A percentile compares a stretch with the other conserved stretches of the same genome.
Conservation (phyloP, 2,888 invertebrate species). For the Spodoptera littoralis region DNA sequence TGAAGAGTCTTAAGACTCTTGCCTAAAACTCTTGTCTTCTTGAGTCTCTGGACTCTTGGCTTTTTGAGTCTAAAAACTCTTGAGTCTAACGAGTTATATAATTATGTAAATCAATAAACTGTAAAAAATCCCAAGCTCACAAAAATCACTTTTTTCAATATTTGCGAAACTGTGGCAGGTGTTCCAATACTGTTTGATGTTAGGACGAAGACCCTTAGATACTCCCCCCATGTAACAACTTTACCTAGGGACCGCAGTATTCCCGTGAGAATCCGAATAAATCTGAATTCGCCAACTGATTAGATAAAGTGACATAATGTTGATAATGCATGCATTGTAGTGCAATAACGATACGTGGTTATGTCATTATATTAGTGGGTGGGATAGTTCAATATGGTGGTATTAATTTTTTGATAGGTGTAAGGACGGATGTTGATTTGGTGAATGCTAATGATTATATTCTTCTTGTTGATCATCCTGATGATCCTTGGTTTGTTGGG, state of each 20-base stretch:
- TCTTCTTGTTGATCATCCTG: no score
- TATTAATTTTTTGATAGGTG: no score
- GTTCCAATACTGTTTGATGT: slow-evolving; percentile 19
- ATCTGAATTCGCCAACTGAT: slow-evolving; percentile 40
- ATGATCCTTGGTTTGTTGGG: no score
- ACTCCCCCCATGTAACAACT: neutral
- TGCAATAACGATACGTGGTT: slow-evolving; percentile 26
- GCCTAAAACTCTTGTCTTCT: no score
- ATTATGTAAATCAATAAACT: no score
- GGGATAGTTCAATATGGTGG: no score
- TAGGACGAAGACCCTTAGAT: slow-evolving; percentile 34
- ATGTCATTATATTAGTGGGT: slow-evolving; percentile 8
- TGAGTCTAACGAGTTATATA: no score
- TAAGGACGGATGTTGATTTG: no score
- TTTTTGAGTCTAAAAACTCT: no score
- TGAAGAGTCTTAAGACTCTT: no score
- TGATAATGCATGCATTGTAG: slow-evolving; percentile 30
- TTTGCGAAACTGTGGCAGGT: slow-evolving; percentile 24
- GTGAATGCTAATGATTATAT: no score
- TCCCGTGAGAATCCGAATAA: slow-evolving; percentile 51
- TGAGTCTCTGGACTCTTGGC: no score
- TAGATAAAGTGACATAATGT: slow-evolving; percentile 37
- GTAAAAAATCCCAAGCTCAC: neutral
- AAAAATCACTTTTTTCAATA: neutral
- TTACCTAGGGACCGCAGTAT: slow-evolving; percentile 29